Evolutionary conservation across 2,113 vertebrate genomes (phyloP).

Genomic region (Nipponia nippon): DNA sequence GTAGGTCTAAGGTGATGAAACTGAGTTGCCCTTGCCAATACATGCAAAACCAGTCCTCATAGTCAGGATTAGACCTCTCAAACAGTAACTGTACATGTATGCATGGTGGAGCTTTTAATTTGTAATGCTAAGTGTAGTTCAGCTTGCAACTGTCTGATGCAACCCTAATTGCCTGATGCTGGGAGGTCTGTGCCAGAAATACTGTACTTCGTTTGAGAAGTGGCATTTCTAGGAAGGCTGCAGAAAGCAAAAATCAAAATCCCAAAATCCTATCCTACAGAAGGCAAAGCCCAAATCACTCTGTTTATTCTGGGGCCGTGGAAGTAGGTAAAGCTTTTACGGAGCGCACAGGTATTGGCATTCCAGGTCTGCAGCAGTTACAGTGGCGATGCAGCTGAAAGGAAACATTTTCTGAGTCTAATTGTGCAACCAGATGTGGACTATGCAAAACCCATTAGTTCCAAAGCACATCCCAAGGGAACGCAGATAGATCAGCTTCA

Average conservation of each 20-base stretch:
- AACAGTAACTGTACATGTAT: neutral
- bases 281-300: neutral
- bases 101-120: neutral
- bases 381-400: neutral
- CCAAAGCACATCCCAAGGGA: conserved; percentile 18
- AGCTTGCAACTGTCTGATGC: conserved; percentile 5
- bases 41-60: neutral
- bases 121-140: conserved; percentile 15
- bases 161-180: neutral
- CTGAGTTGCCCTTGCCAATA: neutral
- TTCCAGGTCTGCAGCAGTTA: neutral
- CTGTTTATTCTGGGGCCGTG: neutral
- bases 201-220: neutral
- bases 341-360: neutral
- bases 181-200: conserved; percentile 20
- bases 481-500: conserved; percentile 4
- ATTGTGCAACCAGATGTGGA: conserved; percentile 62
- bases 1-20: neutral
- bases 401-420: conserved; percentile 37
- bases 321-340: neutral
- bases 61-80: neutral
- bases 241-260: neutral
- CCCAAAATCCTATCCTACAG: neutral
- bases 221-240: neutral
- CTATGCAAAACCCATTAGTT: conserved; percentile 42